phyloP scores from a whole-genome alignment of 2,888 invertebrate genomes.

The Axea sp. region DNA sequence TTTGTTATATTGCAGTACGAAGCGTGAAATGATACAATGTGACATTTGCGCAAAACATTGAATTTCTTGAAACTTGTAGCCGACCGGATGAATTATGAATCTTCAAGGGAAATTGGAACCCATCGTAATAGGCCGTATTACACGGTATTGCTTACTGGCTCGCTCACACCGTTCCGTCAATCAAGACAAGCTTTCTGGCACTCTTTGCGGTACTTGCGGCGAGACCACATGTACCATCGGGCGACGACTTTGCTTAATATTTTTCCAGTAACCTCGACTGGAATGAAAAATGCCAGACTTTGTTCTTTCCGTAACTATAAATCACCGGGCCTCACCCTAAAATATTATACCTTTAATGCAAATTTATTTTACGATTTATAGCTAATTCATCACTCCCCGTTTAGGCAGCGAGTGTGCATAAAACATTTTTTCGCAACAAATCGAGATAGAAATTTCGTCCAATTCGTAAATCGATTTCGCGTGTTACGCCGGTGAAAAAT shows the following conservation, averaged over 20 bases:
- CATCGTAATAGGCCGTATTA: conserved; percentile 56
- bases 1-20: no score
- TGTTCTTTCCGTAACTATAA: conserved; percentile 34
- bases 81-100: conserved; percentile 54
- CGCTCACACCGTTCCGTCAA: conserved; percentile 58
- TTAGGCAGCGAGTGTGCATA: background rate
- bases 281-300: conserved; percentile 40
- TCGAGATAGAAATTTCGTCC: no score
- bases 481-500: conserved; percentile 15
- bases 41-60: conserved; percentile 40
- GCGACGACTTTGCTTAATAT: conserved; percentile 48
- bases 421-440: background rate
- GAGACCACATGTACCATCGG: conserved; percentile 33
- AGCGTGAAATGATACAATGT: conserved; percentile 11
- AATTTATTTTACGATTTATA: conserved; percentile 33
- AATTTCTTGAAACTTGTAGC: conserved; percentile 34
- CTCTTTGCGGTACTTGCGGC: conserved; percentile 56
- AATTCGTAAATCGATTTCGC: no score
- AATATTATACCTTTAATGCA: conserved; percentile 29
- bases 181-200: conserved; percentile 62
- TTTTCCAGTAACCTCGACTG: conserved; percentile 32
- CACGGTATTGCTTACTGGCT: conserved; percentile 54
- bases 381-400: conserved; percentile 9
- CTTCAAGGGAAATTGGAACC: conserved; percentile 56
- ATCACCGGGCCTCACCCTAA: conserved; percentile 25